Evolutionary conservation across 2,888 invertebrate species (phyloP).

Genomic region (Leucozona laternaria): DNA sequence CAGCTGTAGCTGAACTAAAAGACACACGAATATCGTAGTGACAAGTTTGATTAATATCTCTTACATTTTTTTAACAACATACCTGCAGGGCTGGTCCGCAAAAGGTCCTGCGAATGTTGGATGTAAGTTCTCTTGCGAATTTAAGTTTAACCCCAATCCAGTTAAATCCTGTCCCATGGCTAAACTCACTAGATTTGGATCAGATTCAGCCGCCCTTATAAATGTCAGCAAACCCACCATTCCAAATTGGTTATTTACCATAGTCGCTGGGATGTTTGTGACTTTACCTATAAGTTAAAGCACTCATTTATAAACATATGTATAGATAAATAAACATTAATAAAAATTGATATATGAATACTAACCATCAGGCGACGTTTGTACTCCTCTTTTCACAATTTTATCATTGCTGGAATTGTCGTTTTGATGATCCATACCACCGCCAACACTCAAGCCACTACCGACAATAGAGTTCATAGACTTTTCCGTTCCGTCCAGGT

Average conservation of each 20-base stretch:
- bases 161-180: conserved; percentile 99
- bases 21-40: too few species aligned
- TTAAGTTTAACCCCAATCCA: conserved; percentile 98
- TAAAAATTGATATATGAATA: neutral
- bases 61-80: conserved; percentile 49
- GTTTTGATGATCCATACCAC: conserved; percentile 82
- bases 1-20: too few species aligned
- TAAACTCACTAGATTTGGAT: conserved; percentile 97
- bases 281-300: conserved; percentile 90
- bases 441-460: conserved; percentile 79
- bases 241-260: conserved; percentile 99
- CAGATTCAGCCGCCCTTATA: conserved; percentile 98
- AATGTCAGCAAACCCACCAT: conserved; percentile 99
- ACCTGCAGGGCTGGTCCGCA: conserved; percentile 97
- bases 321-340: conserved; percentile 9
- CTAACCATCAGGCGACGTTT: conserved; percentile 96
- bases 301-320: neutral
- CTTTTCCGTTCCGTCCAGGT: conserved; percentile 83
- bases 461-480: conserved; percentile 83
- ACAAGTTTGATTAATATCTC: too few species aligned
- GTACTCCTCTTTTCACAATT: conserved; percentile 92
- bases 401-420: conserved; percentile 85
- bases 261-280: conserved; percentile 98
- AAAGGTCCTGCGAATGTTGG: conserved; percentile 99
- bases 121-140: conserved; percentile 98